A percentile compares a stretch with the other conserved stretches of the same genome.
Conservation (phyloP, 1,140 invertebrate genomes). For the Paraescarpia echinospica region DNA sequence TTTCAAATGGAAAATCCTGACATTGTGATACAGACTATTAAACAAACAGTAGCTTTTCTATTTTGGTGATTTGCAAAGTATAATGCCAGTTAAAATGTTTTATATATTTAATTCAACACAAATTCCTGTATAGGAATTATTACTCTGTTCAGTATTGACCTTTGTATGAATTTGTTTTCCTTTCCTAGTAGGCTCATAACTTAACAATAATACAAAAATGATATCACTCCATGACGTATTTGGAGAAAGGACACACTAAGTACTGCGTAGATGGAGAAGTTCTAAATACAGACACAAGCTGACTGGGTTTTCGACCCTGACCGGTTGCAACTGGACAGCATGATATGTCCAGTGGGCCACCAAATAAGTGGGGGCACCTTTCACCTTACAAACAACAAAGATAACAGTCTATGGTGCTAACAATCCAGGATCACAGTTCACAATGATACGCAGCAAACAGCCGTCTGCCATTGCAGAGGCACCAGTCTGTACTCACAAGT, state of each 20-base stretch:
- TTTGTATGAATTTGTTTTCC: background rate
- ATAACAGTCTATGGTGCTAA: conserved; percentile 30
- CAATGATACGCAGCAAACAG: background rate
- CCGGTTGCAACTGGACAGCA: background rate
- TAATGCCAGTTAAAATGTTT: background rate
- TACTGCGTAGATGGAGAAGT: background rate
- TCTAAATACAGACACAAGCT: background rate
- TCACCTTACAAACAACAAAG: conserved; percentile 20
- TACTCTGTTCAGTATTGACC: too few relatives aligned
- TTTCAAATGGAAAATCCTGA: background rate
- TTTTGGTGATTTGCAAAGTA: background rate
- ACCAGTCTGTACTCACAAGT: background rate
- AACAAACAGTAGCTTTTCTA: background rate
- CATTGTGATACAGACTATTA: too few relatives aligned
- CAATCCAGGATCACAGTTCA: background rate
- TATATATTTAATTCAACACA: too few relatives aligned
- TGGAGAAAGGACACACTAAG: background rate
- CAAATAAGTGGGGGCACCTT: conserved; percentile 25
- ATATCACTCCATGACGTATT: background rate
- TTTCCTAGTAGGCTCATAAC: background rate
- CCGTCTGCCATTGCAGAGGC: background rate
- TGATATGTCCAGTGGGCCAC: background rate
- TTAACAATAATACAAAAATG: background rate
- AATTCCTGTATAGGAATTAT: too few relatives aligned
- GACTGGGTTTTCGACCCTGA: background rate